Evolutionary conservation across 2,888 invertebrate genomes (phyloP).

Genomic region (Drosophila anceps): DNA sequence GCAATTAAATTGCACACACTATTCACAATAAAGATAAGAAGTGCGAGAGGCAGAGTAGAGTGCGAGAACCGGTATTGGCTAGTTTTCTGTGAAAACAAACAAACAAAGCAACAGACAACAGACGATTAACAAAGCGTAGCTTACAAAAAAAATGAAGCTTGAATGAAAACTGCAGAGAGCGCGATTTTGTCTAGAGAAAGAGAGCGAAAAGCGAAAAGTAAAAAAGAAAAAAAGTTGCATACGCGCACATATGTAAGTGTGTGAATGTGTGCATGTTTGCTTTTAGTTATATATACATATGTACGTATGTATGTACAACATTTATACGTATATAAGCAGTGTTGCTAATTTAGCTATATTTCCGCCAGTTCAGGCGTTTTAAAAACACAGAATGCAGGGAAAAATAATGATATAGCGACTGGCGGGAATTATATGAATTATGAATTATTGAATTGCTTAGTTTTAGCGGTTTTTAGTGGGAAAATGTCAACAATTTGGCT

Average conservation of each 20-base stretch:
- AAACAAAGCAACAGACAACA: conserved; percentile 68
- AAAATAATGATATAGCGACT: no score
- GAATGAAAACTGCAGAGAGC: conserved; percentile 51
- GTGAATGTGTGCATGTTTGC: no score
- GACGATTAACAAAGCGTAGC: conserved; percentile 66
- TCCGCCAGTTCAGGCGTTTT: no score
- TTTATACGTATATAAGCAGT: no score
- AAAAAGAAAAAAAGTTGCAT: conserved; percentile 37
- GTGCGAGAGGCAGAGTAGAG: conserved; percentile 21
- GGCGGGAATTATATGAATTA: no score
- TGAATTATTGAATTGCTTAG: no score
- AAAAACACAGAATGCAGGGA: no score
- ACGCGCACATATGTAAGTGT: conserved; percentile 8
- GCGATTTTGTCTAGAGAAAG: conserved; percentile 20
- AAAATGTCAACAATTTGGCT: no score
- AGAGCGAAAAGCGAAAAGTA: conserved; percentile 20
- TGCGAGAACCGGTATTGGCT: conserved; percentile 74
- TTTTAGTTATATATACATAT: neutral
- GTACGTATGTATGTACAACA: conserved; percentile 10
- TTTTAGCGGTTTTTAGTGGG: no score
- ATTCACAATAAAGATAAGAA: conserved; percentile 51
- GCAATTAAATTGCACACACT: conserved; percentile 77
- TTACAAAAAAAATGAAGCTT: conserved; percentile 56
- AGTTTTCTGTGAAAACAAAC: conserved; percentile 72
- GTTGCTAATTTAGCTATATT: no score